These are phyloP conservation scores for Isichthys henryi DNA, from an alignment of 2,113 vertebrate genomes.

Conservation along the genomic window DNA sequence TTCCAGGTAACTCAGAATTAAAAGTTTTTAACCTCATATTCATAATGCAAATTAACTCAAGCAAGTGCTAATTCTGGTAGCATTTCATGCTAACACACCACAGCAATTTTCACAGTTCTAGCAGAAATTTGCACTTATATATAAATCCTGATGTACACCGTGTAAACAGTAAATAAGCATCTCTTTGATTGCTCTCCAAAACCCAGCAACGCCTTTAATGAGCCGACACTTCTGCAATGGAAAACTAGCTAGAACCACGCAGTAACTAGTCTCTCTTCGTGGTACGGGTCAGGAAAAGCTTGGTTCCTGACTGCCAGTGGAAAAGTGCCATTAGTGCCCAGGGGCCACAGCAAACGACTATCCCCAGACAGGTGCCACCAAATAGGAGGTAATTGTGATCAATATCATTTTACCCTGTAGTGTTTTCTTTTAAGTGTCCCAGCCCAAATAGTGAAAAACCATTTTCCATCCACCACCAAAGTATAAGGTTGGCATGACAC, in stretches of 20 bases:
- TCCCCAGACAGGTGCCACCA: not conserved
- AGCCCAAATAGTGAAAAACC: not conserved
- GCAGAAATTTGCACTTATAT: too few species aligned
- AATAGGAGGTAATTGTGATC: not conserved
- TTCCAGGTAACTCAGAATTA: not conserved
- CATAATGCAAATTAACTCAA: not conserved
- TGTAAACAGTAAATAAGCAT: too few species aligned
- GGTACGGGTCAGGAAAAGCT: too few species aligned
- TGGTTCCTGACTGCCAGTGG: too few species aligned
- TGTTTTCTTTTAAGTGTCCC: not conserved
- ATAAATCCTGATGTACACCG: too few species aligned
- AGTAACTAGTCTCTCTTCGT: too few species aligned
- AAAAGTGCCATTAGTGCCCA: not conserved
- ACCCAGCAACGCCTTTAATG: too few species aligned
- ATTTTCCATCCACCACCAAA: not conserved
- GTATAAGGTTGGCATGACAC: not conserved
- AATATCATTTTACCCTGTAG: not conserved
- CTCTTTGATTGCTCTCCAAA: too few species aligned
- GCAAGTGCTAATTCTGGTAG: not conserved
- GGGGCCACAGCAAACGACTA: not conserved
- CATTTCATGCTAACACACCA: not conserved
- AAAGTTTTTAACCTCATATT: not conserved
- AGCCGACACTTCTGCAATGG: too few species aligned
- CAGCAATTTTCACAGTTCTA: too few species aligned
- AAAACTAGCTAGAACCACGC: too few species aligned